Conservation (phyloP, 2,888 invertebrate genomes). For the Taphrorychus bicolor region DNA sequence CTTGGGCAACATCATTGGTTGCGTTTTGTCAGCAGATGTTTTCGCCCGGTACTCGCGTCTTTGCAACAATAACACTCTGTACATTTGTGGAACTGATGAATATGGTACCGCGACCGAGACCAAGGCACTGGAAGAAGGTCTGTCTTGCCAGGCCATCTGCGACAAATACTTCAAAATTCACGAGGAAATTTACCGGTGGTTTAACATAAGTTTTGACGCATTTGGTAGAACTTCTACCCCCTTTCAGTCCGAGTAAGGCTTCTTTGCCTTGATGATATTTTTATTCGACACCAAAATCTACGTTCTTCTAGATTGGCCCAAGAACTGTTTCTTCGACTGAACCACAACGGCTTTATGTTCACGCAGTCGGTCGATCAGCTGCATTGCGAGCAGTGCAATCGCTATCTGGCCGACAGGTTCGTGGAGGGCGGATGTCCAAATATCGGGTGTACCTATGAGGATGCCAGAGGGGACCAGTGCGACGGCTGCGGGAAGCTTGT, state of each 20-base stretch:
- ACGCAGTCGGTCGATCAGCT: conserved; percentile 90
- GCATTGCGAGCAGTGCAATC: conserved; percentile 85
- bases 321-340: conserved; percentile 83
- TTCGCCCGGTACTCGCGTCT: conserved; percentile 88
- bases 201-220: conserved; percentile 94
- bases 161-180: conserved; percentile 96
- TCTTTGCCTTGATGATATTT: too few species aligned
- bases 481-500: conserved; percentile 96
- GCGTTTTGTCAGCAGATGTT: conserved; percentile 92
- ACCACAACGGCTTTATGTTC: conserved; percentile 81
- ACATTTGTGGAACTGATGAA: conserved; percentile 95
- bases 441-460: conserved; percentile 84
- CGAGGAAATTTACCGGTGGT: conserved; percentile 94
- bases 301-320: conserved; percentile 93
- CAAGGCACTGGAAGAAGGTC: conserved; percentile 96
- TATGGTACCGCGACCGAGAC: conserved; percentile 99
- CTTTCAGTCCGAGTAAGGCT: conserved; percentile 86
- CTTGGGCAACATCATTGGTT: conserved; percentile 98
- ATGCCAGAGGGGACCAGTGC: conserved; percentile 98
- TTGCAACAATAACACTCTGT: conserved; percentile 89
- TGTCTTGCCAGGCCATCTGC: conserved; percentile 77
- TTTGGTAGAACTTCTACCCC: conserved; percentile 96
- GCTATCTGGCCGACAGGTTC: conserved; percentile 85
- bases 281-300: too few species aligned
- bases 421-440: conserved; percentile 96